These are phyloP conservation scores for Chrysolina haemoptera DNA, from an alignment of 2,888 invertebrate genomes.

Conservation along the genomic window DNA sequence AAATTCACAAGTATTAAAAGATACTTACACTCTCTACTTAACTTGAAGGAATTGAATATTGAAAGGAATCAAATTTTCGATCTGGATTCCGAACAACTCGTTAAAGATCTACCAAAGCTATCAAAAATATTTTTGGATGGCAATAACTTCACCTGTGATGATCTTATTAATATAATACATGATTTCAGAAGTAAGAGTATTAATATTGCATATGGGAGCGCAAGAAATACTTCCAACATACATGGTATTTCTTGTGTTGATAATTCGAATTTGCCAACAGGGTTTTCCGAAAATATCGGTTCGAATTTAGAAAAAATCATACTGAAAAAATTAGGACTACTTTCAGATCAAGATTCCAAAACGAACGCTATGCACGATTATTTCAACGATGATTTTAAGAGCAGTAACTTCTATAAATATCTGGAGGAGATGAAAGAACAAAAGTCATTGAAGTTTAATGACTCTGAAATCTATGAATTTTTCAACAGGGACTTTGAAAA, in stretches of 20 bases:
- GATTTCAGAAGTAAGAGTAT: not conserved
- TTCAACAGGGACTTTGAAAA: constrained; percentile 31
- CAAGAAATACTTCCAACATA: constrained; percentile 31
- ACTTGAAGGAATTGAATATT: constrained; percentile 30
- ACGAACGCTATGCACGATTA: constrained; percentile 34
- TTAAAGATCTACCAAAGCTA: constrained; percentile 3
- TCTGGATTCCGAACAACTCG: constrained; percentile 24
- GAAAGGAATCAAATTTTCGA: constrained; percentile 31
- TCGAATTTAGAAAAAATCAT: constrained; percentile 27
- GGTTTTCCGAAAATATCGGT: constrained; percentile 20
- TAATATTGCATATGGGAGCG: constrained; percentile 9
- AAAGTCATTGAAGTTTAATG: constrained; percentile 23
- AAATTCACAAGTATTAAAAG: constrained; percentile 26
- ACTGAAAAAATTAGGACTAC: not conserved
- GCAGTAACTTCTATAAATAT: constrained; percentile 41
- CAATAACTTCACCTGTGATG: constrained; percentile 34
- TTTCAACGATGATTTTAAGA: constrained; percentile 38
- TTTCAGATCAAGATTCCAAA: not conserved
- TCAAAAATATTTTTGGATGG: constrained; percentile 20
- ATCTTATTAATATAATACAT: constrained; percentile 24
- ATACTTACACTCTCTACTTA: constrained; percentile 25
- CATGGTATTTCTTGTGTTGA: constrained; percentile 36
- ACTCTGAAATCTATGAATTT: constrained; percentile 27
- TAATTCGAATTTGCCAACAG: not conserved
- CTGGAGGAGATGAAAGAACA: constrained; percentile 28